These are phyloP conservation scores for Suncus etruscus DNA, from an alignment of 2,113 vertebrate genomes.

Conservation along the genomic window DNA sequence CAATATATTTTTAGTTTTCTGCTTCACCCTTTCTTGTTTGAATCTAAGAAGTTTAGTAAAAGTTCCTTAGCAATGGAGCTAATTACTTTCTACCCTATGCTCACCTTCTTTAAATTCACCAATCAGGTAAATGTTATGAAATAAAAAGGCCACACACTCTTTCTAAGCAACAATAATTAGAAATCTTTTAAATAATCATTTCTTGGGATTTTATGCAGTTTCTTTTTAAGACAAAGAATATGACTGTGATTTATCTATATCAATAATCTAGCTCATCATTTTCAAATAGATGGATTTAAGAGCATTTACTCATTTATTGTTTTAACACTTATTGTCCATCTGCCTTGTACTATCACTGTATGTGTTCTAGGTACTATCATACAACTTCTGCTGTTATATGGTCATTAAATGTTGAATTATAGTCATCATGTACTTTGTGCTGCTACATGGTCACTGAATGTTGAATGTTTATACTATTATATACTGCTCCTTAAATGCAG, in stretches of 20 bases:
- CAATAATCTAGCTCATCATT: not conserved
- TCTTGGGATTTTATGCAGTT: not conserved
- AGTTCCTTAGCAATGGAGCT: not conserved
- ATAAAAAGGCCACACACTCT: not conserved
- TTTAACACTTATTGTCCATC: not conserved
- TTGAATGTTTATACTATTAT: not conserved
- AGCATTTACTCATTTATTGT: slow-evolving; percentile 20
- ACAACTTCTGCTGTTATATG: too few species aligned
- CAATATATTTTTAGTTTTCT: slow-evolving; percentile 19
- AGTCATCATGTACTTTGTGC: too few species aligned
- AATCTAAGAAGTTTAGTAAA: slow-evolving; percentile 40
- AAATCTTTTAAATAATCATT: slow-evolving; percentile 18
- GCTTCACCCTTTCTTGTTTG: not conserved
- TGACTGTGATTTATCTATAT: not conserved
- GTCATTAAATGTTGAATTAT: too few species aligned
- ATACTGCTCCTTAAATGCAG: not conserved
- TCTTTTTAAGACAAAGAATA: slow-evolving; percentile 34
- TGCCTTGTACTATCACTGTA: not conserved
- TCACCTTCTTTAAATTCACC: not conserved
- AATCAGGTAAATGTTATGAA: not conserved
- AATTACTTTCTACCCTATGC: not conserved
- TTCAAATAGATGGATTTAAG: not conserved
- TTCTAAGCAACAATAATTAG: not conserved
- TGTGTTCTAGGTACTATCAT: too few species aligned
- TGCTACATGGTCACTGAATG: not conserved